Evolutionary conservation across 2,797 vertebrate genomes (phyloP), one percentile per base, ranked within the genome.

Genomic region (Rhinatrema bivittatum): DNA sequence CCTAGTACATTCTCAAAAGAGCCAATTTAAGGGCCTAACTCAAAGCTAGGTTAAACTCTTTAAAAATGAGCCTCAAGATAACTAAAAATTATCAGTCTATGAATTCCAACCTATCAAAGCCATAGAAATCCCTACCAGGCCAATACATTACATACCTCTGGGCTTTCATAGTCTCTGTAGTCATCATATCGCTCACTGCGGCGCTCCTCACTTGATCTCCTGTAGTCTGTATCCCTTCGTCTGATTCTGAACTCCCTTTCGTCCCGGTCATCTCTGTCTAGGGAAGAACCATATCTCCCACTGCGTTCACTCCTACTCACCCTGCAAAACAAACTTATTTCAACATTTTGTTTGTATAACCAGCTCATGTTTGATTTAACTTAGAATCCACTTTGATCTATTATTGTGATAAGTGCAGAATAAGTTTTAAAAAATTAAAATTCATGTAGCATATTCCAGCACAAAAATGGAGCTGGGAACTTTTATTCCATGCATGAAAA

Each of bases 231-330:
- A 2, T 93, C 91, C 7, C 94, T 89, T 36, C 92, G 74, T 14
- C 93, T 62, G 53, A 79, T 78, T 30, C 82, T 76, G 20, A 76
- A 79, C 20, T 95, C 90, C 2, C 91, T 82, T 46, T 91, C 90
- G 8, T 94, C 91, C 1, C 78, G 77, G 9, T 93, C 91, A 40
- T 93, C 91, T 3, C 91, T 86, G 34, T 87, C 71, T 48, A 92
- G 90, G 20, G 95, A 93, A 4, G 91, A 93, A 22, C 94, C 93
- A 1, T 99, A 99, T 45, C 95, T 82, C 42, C 95, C 95, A 14
- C 92, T 97, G 10, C 95, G 89, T 39, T 99, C 94, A 8, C 93
- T 96, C 45, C 95, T 86, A 64, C 94, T 93, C 38, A 96, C 87
- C 48, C 94, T 99, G 56, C 3, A 32, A 42, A 10, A 18, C 13